Percentiles rank a stretch among this genome's conserved stretches.
Evolutionary conservation across 2,797 vertebrate species (phyloP).

Genomic region (Acanthis flammea): DNA sequence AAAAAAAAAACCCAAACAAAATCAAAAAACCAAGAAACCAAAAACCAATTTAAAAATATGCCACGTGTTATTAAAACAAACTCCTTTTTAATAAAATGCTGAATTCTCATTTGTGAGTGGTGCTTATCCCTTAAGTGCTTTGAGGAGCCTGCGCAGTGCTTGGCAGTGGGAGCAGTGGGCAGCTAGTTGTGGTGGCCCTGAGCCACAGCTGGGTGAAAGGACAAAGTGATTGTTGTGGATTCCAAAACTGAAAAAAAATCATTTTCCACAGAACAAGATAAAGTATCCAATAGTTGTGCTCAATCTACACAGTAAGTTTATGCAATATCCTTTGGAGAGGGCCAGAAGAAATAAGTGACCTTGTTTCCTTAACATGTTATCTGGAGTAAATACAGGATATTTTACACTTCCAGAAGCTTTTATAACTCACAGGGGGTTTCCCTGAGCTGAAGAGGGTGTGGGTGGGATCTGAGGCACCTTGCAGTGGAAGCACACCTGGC

Average conservation of each 20-base stretch:
- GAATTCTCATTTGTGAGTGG: neutral
- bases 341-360: neutral
- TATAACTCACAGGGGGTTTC: neutral
- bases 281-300: neutral
- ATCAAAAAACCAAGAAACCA: neutral
- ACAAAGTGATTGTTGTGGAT: neutral
- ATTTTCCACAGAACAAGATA: neutral
- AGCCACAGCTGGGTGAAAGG: rapidly evolving
- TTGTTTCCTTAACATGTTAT: rapidly evolving
- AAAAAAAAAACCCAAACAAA: neutral
- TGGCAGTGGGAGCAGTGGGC: rapidly evolving
- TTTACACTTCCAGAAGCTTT: neutral
- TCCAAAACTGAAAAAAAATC: neutral
- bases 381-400: neutral
- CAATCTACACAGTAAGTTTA: neutral
- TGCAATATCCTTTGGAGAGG: neutral
- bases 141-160: neutral
- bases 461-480: neutral
- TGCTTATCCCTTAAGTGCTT: neutral
- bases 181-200: rapidly evolving
- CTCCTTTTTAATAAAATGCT: neutral
- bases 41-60: neutral
- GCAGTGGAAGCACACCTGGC: neutral
- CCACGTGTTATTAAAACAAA: neutral
- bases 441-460: neutral